Conservation (phyloP, 1,140 invertebrate species). For the Marisa cornuarietis region DNA sequence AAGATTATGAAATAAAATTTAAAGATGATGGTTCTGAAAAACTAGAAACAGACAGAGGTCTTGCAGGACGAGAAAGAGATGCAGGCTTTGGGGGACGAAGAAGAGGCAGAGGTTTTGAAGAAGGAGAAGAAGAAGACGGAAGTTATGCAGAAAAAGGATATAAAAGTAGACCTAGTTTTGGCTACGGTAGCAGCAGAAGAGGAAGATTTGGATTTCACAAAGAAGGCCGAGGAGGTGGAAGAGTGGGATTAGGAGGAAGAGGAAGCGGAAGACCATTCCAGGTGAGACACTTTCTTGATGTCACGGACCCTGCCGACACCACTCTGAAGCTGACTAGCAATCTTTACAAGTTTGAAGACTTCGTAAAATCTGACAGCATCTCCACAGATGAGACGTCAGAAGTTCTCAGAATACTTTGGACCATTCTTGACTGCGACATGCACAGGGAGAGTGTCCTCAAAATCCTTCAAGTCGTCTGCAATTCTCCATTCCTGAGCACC, state of each 20-base stretch:
- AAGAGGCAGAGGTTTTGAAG: neutral
- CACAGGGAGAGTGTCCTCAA: conserved; percentile 5
- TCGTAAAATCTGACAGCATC: neutral
- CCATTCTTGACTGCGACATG: conserved; percentile 1
- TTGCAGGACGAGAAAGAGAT: too few relatives aligned
- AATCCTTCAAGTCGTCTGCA: conserved; percentile 6
- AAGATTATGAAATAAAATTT: neutral
- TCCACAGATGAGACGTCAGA: neutral
- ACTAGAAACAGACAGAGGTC: conserved; percentile 2
- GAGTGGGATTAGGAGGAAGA: neutral
- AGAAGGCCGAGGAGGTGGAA: neutral
- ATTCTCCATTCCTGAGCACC: conserved; percentile 4
- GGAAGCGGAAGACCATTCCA: neutral
- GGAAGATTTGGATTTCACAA: neutral
- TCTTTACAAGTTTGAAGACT: conserved; percentile 6
- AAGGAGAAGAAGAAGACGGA: neutral
- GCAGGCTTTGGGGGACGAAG: neutral
- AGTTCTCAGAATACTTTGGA: neutral
- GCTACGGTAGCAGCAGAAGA: neutral
- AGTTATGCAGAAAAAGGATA: neutral
- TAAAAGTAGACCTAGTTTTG: neutral
- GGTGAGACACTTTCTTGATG: neutral
- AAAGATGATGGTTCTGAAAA: neutral
- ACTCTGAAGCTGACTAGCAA: conserved; percentile 13
- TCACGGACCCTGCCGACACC: neutral